phyloP scores from a whole-genome alignment of 2,888 invertebrate species.

The Heteropelma amictum region DNA sequence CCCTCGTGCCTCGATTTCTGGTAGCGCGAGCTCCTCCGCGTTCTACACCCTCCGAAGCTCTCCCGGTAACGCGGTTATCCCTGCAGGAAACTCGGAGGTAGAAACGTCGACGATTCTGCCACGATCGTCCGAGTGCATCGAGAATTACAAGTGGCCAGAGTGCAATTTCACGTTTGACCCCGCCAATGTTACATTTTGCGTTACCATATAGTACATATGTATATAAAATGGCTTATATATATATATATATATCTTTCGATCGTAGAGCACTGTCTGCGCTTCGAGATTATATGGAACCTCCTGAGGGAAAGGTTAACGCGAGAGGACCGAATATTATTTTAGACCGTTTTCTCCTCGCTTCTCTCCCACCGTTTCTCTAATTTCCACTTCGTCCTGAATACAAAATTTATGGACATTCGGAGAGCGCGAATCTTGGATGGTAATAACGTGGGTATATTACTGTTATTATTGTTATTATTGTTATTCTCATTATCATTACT shows the following conservation, averaged over 20 bases:
- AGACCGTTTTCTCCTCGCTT: conserved; percentile 33
- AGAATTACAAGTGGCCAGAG: conserved; percentile 57
- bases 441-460: neutral
- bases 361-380: conserved; percentile 54
- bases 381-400: conserved; percentile 41
- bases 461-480: neutral
- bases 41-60: conserved; percentile 11
- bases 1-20: neutral
- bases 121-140: conserved; percentile 53
- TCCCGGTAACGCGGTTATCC: conserved; percentile 21
- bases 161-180: conserved; percentile 55
- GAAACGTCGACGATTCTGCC: conserved; percentile 38
- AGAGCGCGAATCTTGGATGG: neutral
- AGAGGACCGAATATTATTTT: conserved; percentile 51
- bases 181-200: conserved; percentile 28
- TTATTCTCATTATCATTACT: too few relatives aligned
- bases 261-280: neutral
- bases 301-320: conserved; percentile 39
- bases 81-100: conserved; percentile 22
- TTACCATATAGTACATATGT: conserved; percentile 16
- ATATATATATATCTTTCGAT: neutral
- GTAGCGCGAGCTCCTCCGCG: neutral
- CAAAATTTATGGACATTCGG: conserved; percentile 41
- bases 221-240: neutral
- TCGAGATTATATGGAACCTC: conserved; percentile 33